Evolutionary conservation across 2,113 vertebrate species (phyloP).

Genomic region (Phalacrocorax brasilianus): DNA sequence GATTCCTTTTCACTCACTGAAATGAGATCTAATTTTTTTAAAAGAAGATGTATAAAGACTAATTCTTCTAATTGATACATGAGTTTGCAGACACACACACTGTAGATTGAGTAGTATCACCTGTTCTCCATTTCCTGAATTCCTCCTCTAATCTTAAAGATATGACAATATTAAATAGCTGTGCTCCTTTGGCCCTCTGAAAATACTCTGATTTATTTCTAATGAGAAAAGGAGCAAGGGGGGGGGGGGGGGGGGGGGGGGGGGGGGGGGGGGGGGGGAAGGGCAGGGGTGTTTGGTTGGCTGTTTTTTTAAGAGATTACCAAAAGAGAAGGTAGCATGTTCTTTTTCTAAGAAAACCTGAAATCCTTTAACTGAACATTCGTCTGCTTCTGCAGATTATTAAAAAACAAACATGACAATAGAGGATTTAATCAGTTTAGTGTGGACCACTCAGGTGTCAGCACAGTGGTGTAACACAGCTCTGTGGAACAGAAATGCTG

Average conservation of each 20-base stretch:
- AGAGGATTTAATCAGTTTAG: neutral
- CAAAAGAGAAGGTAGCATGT: neutral
- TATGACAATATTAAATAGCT: neutral
- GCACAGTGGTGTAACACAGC: neutral
- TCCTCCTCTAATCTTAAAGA: neutral
- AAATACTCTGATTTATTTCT: neutral
- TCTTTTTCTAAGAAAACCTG: neutral
- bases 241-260: neutral
- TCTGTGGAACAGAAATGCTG: neutral
- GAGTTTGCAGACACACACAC: neutral
- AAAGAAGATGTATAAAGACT: neutral
- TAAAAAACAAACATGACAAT: neutral
- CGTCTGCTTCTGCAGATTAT: neutral
- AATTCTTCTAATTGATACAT: neutral
- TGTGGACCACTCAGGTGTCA: neutral
- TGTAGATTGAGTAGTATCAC: neutral
- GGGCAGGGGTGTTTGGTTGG: neutral
- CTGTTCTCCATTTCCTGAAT: neutral
- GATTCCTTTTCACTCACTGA: neutral
- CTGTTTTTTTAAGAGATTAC: neutral
- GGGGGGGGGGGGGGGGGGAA: no score
- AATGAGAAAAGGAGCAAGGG: neutral
- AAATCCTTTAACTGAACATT: neutral
- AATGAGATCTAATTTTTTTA: neutral
- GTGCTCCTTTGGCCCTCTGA: neutral